Evolutionary conservation across 1,140 invertebrate genomes (phyloP).

Genomic region (Stenopsyche tienmushanensis): DNA sequence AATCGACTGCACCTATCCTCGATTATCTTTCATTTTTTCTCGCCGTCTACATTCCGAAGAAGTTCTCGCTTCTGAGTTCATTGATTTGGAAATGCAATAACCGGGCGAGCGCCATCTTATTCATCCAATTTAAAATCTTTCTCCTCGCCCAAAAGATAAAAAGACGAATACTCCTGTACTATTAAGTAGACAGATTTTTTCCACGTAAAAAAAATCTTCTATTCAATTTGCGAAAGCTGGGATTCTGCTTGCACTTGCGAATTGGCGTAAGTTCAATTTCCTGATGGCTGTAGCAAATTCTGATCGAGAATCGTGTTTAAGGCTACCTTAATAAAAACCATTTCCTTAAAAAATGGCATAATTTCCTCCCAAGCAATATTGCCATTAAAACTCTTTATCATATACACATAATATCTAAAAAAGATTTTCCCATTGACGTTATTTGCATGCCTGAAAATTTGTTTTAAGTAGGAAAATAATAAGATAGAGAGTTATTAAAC

Average conservation of each 20-base stretch:
- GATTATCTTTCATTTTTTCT: not conserved
- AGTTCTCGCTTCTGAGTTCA: conserved; percentile 1
- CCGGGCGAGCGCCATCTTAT: conserved; percentile 12
- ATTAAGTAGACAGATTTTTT: not conserved
- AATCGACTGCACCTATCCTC: conserved; percentile 34
- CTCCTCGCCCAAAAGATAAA: not conserved
- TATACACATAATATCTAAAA: no score
- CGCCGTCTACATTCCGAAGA: not conserved
- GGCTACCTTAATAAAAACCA: no score
- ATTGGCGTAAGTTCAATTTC: not conserved
- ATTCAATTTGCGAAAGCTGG: conserved; percentile 6
- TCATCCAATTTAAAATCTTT: conserved; percentile 13
- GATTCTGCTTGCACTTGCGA: not conserved
- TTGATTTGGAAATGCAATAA: conserved; percentile 36
- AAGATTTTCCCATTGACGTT: no score
- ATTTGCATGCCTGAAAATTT: no score
- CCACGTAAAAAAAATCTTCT: not conserved
- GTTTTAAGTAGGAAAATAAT: no score
- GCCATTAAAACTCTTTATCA: no score
- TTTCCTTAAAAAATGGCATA: no score
- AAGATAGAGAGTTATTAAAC: no score
- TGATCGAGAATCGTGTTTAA: no score
- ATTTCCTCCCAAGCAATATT: no score
- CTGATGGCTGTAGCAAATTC: not conserved
- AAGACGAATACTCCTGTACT: not conserved